A percentile compares a stretch with the other conserved stretches of the same genome.
Conservation (phyloP, 2,888 invertebrate species). For the Blastobasis adustella region DNA sequence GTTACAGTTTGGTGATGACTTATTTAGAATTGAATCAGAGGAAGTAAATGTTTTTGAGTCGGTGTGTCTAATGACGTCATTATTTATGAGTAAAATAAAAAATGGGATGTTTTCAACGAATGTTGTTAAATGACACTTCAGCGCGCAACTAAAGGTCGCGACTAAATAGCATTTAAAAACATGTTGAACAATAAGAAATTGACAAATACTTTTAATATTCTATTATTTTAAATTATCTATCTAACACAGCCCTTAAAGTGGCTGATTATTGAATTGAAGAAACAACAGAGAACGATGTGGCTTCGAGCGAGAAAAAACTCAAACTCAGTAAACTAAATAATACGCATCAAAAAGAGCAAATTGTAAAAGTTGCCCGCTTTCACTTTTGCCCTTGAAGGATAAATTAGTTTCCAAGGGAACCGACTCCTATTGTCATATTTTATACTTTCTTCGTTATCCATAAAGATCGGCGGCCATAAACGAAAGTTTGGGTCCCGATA, state of each 20-base stretch:
- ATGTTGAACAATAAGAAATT: too few relatives aligned
- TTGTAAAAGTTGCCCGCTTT: slow-evolving; percentile 22
- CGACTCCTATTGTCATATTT: slow-evolving; percentile 32
- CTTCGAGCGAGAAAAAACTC: background rate
- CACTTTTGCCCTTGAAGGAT: slow-evolving; percentile 24
- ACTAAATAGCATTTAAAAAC: too few relatives aligned
- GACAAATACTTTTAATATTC: too few relatives aligned
- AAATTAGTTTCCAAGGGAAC: slow-evolving; percentile 36
- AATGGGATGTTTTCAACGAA: too few relatives aligned
- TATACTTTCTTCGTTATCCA: slow-evolving; percentile 29
- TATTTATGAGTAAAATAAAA: slow-evolving; percentile 1
- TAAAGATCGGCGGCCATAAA: slow-evolving; percentile 42
- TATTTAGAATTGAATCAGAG: slow-evolving; percentile 32
- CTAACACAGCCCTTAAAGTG: too few relatives aligned
- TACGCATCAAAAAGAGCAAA: slow-evolving; percentile 19
- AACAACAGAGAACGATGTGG: too few relatives aligned
- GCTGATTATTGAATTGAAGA: too few relatives aligned
- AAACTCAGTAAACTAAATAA: slow-evolving; percentile 14
- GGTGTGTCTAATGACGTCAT: slow-evolving; percentile 2
- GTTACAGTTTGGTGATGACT: slow-evolving; percentile 20
- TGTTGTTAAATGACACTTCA: too few relatives aligned
- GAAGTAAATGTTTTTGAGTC: slow-evolving; percentile 12
- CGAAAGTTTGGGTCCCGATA: slow-evolving; percentile 51
- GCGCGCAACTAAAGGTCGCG: too few relatives aligned
- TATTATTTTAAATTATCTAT: too few relatives aligned